Evolutionary conservation across 2,888 invertebrate species (phyloP), one percentile per base, ranked within the genome.

Genomic region (Sepiola atlantica): DNA sequence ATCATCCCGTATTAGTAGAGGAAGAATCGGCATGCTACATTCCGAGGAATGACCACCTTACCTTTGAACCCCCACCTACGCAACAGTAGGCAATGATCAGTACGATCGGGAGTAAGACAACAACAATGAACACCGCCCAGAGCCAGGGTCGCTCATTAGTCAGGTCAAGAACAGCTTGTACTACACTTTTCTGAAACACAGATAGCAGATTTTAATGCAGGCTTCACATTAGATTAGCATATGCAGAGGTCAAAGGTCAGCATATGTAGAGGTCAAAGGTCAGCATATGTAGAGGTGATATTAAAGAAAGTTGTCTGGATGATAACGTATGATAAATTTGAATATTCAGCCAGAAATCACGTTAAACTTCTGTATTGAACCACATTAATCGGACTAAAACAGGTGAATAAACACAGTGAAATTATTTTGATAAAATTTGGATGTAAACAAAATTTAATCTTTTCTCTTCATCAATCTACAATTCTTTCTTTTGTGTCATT

Each of bases 91-190:
- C 99, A 96, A 98, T 98, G 97, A 98, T 97, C 96, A 98, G 97
- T 94, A 98, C 98, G 97, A 99, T 98, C 92, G 99, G 98, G 95
- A 99, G 97, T 97, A 98, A 98, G 97, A 98, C 97, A 94, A 98
- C 98, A 96, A 99, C 97, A 96, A 99, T 98, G 97, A 98, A 98
- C 94, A 99, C 98, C 94, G 98, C 98, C 98, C 99, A 99, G 96
- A 99, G 98, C 98, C 99, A 99, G 90, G 99, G 99, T 97, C 99
- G 98, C 95, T 98, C 98, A 96, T 98, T 98, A 95, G 99, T 98
- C 97, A 98, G 98, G 97, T 98, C 98, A 96, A 98, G 95, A 93
- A 97, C 96, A 57, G 97, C 97, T 94, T 97, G 96, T 61, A 97
- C 95, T 77, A 97, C 96, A 94, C 97, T 96, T 94, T 96, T 96